Evolutionary conservation across 2,888 invertebrate genomes (phyloP).

Genomic region (Smittia sp.): DNA sequence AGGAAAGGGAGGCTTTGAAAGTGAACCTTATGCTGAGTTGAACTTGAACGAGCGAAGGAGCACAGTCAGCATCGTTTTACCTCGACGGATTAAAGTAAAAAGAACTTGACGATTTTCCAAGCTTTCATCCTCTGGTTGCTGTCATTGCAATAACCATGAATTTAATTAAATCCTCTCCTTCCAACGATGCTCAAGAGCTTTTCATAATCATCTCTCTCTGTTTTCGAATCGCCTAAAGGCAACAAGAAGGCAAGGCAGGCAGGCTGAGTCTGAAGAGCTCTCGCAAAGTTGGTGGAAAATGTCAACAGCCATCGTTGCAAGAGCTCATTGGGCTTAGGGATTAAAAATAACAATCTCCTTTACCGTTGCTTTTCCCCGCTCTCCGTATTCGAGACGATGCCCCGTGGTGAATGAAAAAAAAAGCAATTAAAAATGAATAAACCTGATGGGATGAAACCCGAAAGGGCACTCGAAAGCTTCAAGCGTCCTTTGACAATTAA

Average conservation of each 20-base stretch:
- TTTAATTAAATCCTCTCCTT: not conserved
- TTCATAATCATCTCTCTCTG: not conserved
- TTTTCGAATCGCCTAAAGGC: not conserved
- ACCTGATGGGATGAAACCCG: not conserved
- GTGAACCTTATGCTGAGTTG: too few relatives aligned
- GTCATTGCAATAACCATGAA: not conserved
- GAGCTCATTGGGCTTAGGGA: constrained; percentile 16
- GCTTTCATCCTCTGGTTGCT: too few relatives aligned
- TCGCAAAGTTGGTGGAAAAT: constrained; percentile 1
- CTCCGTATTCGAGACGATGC: not conserved
- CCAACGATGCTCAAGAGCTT: not conserved
- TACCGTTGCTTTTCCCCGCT: not conserved
- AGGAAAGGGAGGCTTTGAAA: too few relatives aligned
- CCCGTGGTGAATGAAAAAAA: not conserved
- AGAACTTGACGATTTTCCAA: too few relatives aligned
- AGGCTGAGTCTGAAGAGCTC: not conserved
- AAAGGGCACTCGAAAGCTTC: constrained; percentile 5
- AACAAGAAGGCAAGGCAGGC: not conserved
- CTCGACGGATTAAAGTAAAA: too few relatives aligned
- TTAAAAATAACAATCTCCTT: constrained; percentile 13
- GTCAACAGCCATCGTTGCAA: not conserved
- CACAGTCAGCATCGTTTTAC: too few relatives aligned
- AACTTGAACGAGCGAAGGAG: too few relatives aligned
- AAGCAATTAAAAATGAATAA: constrained; percentile 25
- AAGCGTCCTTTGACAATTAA: constrained; percentile 8